Evolutionary conservation across 2,888 invertebrate species (phyloP).

Genomic region (Pandemis corylana): DNA sequence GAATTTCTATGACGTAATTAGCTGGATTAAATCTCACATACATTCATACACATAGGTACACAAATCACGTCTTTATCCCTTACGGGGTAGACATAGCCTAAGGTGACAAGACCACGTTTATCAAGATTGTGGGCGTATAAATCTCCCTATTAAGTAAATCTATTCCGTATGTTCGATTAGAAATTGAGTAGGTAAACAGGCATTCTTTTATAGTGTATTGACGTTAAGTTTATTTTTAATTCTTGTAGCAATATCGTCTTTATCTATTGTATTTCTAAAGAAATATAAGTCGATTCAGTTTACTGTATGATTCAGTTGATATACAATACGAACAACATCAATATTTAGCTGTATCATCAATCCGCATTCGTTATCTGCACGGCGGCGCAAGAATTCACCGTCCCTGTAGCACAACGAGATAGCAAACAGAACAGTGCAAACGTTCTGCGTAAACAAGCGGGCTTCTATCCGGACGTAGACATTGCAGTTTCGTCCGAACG

Average conservation of each 20-base stretch:
- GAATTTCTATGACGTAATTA: too few relatives aligned
- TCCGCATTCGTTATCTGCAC: slow-evolving; percentile 28
- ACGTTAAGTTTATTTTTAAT: too few relatives aligned
- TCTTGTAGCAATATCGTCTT: not conserved
- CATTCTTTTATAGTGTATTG: too few relatives aligned
- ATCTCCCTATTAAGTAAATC: too few relatives aligned
- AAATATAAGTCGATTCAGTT: not conserved
- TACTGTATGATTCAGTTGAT: not conserved
- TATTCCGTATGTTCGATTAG: too few relatives aligned
- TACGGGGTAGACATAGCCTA: too few relatives aligned
- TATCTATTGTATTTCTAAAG: not conserved
- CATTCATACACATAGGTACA: too few relatives aligned
- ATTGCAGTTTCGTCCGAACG: slow-evolving; percentile 42
- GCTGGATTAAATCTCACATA: too few relatives aligned
- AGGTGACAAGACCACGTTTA: too few relatives aligned
- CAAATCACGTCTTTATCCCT: too few relatives aligned
- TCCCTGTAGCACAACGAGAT: slow-evolving; percentile 38
- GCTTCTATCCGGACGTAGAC: slow-evolving; percentile 54
- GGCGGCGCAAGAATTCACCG: slow-evolving; percentile 21
- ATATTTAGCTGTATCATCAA: slow-evolving; percentile 20
- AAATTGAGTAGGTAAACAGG: too few relatives aligned
- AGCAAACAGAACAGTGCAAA: slow-evolving; percentile 70
- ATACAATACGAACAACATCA: not conserved
- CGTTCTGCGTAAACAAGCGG: slow-evolving; percentile 69
- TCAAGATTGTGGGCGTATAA: too few relatives aligned